Evolutionary conservation across 2,797 vertebrate species (phyloP), one percentile per base, ranked within the genome.

Genomic region (Malacoctenus gilli): DNA sequence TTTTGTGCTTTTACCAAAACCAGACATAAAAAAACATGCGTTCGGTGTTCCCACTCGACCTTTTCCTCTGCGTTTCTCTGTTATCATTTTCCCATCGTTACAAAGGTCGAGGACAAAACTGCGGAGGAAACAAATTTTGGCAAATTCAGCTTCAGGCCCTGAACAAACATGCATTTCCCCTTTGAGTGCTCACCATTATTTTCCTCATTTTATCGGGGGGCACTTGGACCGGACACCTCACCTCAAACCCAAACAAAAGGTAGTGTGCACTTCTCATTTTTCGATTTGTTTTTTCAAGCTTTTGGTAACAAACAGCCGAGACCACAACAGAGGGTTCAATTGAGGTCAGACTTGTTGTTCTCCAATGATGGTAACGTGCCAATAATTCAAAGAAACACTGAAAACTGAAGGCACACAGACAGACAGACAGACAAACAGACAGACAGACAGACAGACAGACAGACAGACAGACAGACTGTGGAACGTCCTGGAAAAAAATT

Each of bases 211-310:
- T 59, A 43, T 72, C 64, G 47, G 16, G 32, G 41, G 53, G n/a
- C 59, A 57, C 31, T 58, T 44, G 25, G 47, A 75, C 72, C 67
- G 64, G 77, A 84, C 73, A 74, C 34, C 62, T 80, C 68, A 71
- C 58, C 68, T 52, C 51, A 60, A 57, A 50, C 56, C 68, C 38
- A 77, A 62, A 90, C 75, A 86, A 90, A 84, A 82, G 82, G 43
- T 41, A 43, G 52, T 5, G 15, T 48, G 5, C 19, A 53, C 43
- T 75, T 85, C 77, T 71, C 18, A 19, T 39, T 28, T 59, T 35
- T 14, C 49, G 7, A 68, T 69, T 82, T 81, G 15, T 85, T 87
- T 82, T 83, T 79, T 66, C 23, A 70, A 51, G 63, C 44, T 47
- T 77, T 56, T 48, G 9, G 49, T 49, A 88, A 87, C 71, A 87